Evolutionary conservation across 1,140 invertebrate genomes (phyloP), one percentile per base, ranked within the genome.

Genomic region (Ooceraea biroi): DNA sequence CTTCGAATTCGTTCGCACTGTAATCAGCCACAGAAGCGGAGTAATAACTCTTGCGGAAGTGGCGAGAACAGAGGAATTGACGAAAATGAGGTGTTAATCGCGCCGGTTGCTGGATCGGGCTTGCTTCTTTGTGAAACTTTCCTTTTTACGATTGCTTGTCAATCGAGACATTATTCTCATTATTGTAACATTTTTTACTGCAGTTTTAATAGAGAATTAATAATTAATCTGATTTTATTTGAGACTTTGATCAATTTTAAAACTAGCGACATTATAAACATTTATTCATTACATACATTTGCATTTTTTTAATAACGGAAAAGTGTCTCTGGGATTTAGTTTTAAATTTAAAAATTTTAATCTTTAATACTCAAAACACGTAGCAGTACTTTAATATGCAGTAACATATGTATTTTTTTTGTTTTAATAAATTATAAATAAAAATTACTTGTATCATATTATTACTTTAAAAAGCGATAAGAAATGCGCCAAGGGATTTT

Each of bases 1-100:
- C 84, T 86, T 69, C 48, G 84, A 85, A 85, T 82, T 71, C 50
- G 58, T 63, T 74, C 19, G 58, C 25, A 8, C 30, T 60, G 27
- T 82, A 68, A 60, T 82, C 68, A 44, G 12, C 30, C 57, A 68
- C 63, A 48, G 48, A 61, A 68, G 36, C 14, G 7, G 17, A 19
- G 48, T 82, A 14, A 27, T 55, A 48, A 73, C 52, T 14, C 41
- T 73, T 52, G 11, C 19, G n/a, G 12, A 50, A 17, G 25, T 74
- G 57, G 36, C 50, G 30, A 30, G 30, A n/a, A 7, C 12, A 19
- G 63, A 57, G 1, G n/a, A 55, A 22, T n/a, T 1, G 14, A n/a
- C 4, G 19, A 55, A 80, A 27, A 8, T 22, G 46, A 41, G 8
- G 19, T n/a, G 30, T 68, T 61, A 52, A 85, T 76, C 46, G n/a